Conservation (phyloP, 2,888 invertebrate species). For the Thymelicus lineola region DNA sequence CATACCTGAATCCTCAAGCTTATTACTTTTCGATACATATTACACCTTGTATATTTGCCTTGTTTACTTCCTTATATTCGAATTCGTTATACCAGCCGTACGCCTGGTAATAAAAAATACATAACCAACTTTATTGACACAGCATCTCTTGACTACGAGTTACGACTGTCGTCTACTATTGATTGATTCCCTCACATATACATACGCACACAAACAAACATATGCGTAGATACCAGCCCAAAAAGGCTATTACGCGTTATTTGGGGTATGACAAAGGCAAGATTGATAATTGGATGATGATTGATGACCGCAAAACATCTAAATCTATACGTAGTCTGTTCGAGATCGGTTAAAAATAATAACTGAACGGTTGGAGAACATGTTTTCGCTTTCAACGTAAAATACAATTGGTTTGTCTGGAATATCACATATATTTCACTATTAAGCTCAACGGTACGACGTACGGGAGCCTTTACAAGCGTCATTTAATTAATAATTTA, state of each 20-base stretch:
- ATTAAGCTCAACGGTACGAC: no score
- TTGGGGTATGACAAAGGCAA: neutral
- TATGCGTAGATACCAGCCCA: neutral
- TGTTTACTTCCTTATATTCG: conserved; percentile 17
- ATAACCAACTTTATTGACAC: conserved; percentile 51
- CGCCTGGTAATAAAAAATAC: conserved; percentile 29
- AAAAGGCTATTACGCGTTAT: conserved; percentile 48
- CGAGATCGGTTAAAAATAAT: neutral
- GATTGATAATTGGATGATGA: conserved; percentile 2
- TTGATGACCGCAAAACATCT: conserved; percentile 1
- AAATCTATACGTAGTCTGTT: neutral
- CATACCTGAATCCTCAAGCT: neutral
- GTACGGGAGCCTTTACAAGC: no score
- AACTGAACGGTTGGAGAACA: neutral
- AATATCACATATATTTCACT: no score
- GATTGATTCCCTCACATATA: conserved; percentile 64
- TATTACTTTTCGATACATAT: conserved; percentile 7
- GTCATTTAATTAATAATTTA: no score
- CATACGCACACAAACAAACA: conserved; percentile 50
- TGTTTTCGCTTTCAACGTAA: neutral
- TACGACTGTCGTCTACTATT: conserved; percentile 65
- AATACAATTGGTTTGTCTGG: no score
- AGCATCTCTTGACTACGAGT: conserved; percentile 59
- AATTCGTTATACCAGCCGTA: neutral
- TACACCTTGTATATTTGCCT: neutral